Conservation (phyloP, 2,888 invertebrate species). For the Sarcophaga caerulescens region DNA sequence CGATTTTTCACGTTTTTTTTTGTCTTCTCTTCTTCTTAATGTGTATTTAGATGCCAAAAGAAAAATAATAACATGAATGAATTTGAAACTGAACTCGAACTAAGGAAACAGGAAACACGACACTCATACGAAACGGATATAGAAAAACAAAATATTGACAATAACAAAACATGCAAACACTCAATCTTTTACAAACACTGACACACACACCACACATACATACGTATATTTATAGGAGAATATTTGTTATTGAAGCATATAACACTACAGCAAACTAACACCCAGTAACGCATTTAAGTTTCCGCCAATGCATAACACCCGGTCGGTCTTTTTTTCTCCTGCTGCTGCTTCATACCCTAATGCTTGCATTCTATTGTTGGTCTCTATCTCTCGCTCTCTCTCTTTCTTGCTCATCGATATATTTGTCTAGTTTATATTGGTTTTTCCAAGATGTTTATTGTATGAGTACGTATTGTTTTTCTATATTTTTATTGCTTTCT, state of each 20-base stretch:
- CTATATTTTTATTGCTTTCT: conserved; percentile 9
- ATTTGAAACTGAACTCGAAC: conserved; percentile 39
- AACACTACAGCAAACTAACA: conserved; percentile 44
- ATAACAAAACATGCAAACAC: conserved; percentile 26
- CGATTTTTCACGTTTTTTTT: neutral
- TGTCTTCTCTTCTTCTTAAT: neutral
- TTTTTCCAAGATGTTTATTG: conserved; percentile 53
- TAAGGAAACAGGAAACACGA: conserved; percentile 22
- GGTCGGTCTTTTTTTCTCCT: neutral
- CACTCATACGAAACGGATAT: conserved; percentile 37
- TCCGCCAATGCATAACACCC: conserved; percentile 50
- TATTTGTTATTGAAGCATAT: neutral
- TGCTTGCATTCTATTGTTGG: conserved; percentile 16
- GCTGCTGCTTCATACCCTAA: no score
- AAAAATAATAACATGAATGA: conserved; percentile 56
- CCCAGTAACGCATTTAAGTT: conserved; percentile 73
- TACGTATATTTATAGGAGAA: neutral
- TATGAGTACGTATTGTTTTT: conserved; percentile 25
- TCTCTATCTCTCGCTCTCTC: neutral
- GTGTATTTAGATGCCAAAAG: conserved; percentile 62
- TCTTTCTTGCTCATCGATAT: conserved; percentile 38
- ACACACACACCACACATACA: conserved; percentile 12
- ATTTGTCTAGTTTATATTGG: conserved; percentile 53
- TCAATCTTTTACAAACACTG: neutral
- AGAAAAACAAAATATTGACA: conserved; percentile 64